Evolutionary conservation across 2,888 invertebrate genomes (phyloP).

Genomic region (Chloromyia formosa): DNA sequence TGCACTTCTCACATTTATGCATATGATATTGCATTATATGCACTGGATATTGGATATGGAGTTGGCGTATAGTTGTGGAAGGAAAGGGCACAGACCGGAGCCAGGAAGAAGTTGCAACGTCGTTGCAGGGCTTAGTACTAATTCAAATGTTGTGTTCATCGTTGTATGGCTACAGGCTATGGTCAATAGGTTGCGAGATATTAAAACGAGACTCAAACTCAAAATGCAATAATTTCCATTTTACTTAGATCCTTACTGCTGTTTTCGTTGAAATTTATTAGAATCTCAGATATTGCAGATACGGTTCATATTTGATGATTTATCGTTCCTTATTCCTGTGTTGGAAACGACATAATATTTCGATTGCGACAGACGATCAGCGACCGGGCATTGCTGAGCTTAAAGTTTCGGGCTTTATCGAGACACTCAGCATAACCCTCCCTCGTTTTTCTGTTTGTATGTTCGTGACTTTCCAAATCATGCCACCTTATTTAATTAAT

Average conservation of each 20-base stretch:
- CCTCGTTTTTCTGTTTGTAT: not conserved
- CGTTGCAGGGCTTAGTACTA: conserved; percentile 28
- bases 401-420: too few species aligned
- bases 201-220: conserved; percentile 31
- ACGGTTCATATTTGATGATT: not conserved
- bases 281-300: conserved; percentile 16
- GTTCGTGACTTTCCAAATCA: not conserved
- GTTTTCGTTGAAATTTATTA: conserved; percentile 28
- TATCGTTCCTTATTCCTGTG: too few species aligned
- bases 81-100: not conserved
- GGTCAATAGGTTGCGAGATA: conserved; percentile 42
- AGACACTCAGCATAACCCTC: not conserved
- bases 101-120: not conserved
- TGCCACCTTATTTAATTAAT: conserved; percentile 20
- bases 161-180: conserved; percentile 26
- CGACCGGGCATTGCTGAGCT: too few species aligned
- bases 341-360: too few species aligned
- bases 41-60: conserved; percentile 2
- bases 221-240: conserved; percentile 39
- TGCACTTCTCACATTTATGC: conserved; percentile 42
- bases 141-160: conserved; percentile 41
- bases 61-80: not conserved
- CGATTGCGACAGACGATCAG: too few species aligned
- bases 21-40: conserved; percentile 33
- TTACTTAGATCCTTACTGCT: conserved; percentile 34